Base-by-base conservation (phyloP, 2,888 invertebrate genomes). In the Disparrhopalites patrizii region DNA sequence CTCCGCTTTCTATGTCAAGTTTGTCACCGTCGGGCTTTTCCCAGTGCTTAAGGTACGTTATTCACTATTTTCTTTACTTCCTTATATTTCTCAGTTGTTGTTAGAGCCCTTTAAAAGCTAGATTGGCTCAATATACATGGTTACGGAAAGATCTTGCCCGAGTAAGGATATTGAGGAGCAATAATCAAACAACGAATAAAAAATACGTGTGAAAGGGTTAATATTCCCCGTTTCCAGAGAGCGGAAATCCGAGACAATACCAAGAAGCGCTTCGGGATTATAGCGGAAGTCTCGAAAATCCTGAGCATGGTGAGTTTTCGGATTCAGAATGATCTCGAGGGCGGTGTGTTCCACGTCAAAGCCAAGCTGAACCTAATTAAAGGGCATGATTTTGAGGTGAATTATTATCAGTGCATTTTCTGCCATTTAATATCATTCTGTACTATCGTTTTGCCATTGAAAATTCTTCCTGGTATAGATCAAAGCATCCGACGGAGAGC, bases 31-130 rank as follows among this genome's bases (percentile, higher is more conserved):
- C 27, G 61, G 61, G 5, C 52, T 33, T 27, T 36, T 61, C 10
- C 61, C 61, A 10, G 61, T 61, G 23, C 25, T 61, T 5, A 61
- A 61, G 51, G 61, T 61, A 28, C 1, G n/a, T n/a, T n/a, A n/a
- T n/a, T n/a, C n/a, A n/a, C n/a, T n/a, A n/a, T n/a, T n/a, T n/a
- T n/a, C n/a, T n/a, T n/a, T n/a, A n/a, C n/a, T n/a, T n/a, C n/a
- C n/a, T n/a, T n/a, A n/a, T n/a, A n/a, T n/a, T n/a, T n/a, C n/a
- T n/a, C n/a, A n/a, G n/a, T n/a, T n/a, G n/a, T n/a, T n/a, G n/a
- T n/a, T n/a, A n/a, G n/a, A n/a, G n/a, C n/a, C n/a, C n/a, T n/a
- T n/a, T n/a, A n/a, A n/a, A n/a, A n/a, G n/a, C n/a, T n/a, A n/a
- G n/a, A n/a, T n/a, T n/a, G n/a, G n/a, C n/a, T n/a, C n/a, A n/a